Evolutionary conservation across 2,113 vertebrate species (phyloP).

Genomic region (Tychaedon coryphoeus): DNA sequence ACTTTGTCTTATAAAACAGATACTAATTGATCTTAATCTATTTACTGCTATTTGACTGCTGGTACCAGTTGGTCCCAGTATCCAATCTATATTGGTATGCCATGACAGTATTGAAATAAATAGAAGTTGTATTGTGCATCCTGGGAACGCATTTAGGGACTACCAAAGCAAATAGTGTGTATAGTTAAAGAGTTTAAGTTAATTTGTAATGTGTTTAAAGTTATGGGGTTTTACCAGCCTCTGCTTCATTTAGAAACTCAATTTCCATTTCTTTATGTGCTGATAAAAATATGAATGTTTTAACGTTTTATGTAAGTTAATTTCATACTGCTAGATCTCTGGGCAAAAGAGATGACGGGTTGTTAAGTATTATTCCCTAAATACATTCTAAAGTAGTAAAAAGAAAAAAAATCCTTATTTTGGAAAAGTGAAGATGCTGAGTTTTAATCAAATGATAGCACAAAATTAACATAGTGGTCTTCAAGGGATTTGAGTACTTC

Average conservation of each 20-base stretch:
- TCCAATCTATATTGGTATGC: background rate
- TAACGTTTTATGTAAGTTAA: background rate
- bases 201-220: background rate
- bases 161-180: background rate
- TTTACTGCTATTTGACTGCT: background rate
- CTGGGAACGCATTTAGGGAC: background rate
- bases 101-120: background rate
- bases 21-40: background rate
- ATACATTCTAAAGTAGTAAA: background rate
- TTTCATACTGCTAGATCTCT: background rate
- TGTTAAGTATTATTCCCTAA: background rate
- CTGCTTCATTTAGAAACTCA: background rate
- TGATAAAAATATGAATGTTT: background rate
- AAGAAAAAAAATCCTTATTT: background rate
- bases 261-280: background rate
- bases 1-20: background rate
- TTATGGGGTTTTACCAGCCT: background rate
- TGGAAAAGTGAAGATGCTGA: background rate
- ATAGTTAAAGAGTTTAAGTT: background rate
- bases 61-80: background rate
- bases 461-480: slow-evolving; percentile 15
- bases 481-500: slow-evolving; percentile 20
- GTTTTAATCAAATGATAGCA: slow-evolving; percentile 41
- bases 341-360: background rate
- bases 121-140: background rate